A percentile compares a stretch with the other conserved stretches of the same genome.
Evolutionary conservation across 2,888 invertebrate species (phyloP).

Genomic region (Aphodius granarius): DNA sequence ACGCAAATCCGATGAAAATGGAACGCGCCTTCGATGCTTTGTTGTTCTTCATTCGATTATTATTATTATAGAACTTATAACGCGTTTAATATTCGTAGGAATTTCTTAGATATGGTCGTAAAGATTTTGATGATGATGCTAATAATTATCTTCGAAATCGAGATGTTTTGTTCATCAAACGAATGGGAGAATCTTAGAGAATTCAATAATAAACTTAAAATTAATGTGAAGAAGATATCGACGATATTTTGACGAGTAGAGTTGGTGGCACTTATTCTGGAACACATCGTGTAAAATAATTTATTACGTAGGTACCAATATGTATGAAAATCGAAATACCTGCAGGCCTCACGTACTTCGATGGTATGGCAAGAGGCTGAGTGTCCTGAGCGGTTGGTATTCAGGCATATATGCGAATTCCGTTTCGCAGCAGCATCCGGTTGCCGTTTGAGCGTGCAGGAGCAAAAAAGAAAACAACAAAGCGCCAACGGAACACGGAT

Average conservation of each 20-base stretch:
- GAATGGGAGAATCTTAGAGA: no score
- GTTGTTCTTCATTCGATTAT: background rate
- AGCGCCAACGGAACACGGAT: slow-evolving; percentile 17
- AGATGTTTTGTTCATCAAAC: background rate
- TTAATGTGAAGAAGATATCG: no score
- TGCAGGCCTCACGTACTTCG: slow-evolving; percentile 3
- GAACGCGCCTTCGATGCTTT: background rate
- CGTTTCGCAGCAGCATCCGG: background rate
- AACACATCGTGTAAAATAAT: no score
- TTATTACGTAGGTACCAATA: slow-evolving; percentile 23
- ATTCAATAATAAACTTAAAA: no score
- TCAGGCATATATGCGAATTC: slow-evolving; percentile 8
- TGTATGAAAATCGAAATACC: slow-evolving; percentile 19
- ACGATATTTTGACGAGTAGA: no score
- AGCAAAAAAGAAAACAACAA: slow-evolving; percentile 14
- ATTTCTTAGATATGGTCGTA: background rate
- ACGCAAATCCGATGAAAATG: background rate
- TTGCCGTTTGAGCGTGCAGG: slow-evolving; percentile 1
- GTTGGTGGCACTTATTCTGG: no score
- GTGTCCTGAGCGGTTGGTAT: background rate
- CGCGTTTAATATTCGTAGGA: background rate
- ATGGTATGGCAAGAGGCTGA: background rate
- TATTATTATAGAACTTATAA: background rate
- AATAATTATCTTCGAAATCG: background rate
- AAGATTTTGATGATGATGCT: background rate